Conservation (phyloP, 2,113 vertebrate genomes). For the Chloebia gouldiae region DNA sequence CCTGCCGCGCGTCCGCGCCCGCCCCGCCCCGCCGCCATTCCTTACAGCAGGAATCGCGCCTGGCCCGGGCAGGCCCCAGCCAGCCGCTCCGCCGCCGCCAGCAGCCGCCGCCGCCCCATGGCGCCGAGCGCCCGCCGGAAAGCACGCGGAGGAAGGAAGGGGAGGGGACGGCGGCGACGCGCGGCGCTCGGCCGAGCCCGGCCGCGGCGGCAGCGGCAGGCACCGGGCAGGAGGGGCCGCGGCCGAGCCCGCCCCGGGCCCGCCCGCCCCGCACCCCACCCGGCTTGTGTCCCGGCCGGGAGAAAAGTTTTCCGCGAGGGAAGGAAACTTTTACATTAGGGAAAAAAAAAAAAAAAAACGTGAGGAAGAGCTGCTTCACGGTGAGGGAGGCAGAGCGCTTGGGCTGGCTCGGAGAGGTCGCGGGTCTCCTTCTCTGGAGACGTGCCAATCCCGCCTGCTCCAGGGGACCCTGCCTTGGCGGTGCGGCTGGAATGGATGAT, state of each 20-base stretch:
- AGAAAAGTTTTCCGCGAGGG: not conserved
- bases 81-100: constrained; percentile 39
- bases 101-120: constrained; percentile 7
- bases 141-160: not conserved
- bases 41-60: constrained; percentile 73
- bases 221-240: too few relatives aligned
- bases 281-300: fast-evolving
- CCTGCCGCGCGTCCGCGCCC: not conserved
- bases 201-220: not conserved
- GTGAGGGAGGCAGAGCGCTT: not conserved
- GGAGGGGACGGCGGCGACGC: not conserved
- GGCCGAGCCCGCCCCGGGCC: fast-evolving
- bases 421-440: not conserved
- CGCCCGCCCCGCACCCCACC: too few relatives aligned
- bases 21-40: not conserved
- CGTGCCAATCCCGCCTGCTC: not conserved
- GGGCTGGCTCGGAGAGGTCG: not conserved
- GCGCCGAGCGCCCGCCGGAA: not conserved
- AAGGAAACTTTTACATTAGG: not conserved
- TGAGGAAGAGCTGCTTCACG: not conserved
- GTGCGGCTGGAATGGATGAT: too few relatives aligned
- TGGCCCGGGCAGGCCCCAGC: constrained; percentile 55
- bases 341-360: fast-evolving
- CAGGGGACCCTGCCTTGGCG: not conserved
- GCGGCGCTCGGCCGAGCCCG: not conserved